Evolutionary conservation across 2,113 vertebrate species (phyloP), one percentile per base, ranked within the genome.

Genomic region (Nothocercus nigrocapillus): DNA sequence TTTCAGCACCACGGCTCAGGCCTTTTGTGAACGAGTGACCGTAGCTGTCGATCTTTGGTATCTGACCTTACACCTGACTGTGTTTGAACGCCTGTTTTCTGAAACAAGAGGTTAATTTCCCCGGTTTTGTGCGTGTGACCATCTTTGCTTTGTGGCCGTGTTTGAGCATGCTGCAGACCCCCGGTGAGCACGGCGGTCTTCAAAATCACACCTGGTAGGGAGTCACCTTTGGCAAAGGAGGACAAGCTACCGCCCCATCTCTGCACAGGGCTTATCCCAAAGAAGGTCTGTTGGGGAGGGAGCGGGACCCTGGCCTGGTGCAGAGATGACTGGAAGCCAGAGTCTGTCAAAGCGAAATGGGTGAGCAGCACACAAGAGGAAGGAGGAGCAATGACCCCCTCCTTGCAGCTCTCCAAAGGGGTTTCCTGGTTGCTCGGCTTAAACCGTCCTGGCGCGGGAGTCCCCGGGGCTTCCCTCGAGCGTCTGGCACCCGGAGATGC

Each of bases 371-470:
- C 0, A 0, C 21, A 40, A 79, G 80, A 90, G 68, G 36, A 62
- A 70, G 38, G 40, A 63, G 64, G 40, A 54, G 15, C 16, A 6
- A 30, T 58, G 54, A 32, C 54, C 25, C 8, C 28, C 14, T 74
- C 40, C 36, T 38, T 53, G 32, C 14, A 61, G 47, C 58, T 13
- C 2, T 0, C 0, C 28, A 34, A n/a, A 64, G 59, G 36, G 19
- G 0, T 47, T 78, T 87, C 16, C 24, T 82, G 1, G 0, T 40
- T 51, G 44, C 40, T 40, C 47, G 22, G 3, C 40, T 36, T 51
- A 66, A 82, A 64, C 66, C 20, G 74, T 8, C 27, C 21, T 1
- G 3, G 19, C 53, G 13, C 27, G 51, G 19, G 22, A 2, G 51
- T 89, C 80, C 64, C 40, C 0, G 0, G 19, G n/a, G 8, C 51